These are phyloP conservation scores for Piprites chloris DNA, from an alignment of 2,113 vertebrate genomes.

Conservation along the genomic window DNA sequence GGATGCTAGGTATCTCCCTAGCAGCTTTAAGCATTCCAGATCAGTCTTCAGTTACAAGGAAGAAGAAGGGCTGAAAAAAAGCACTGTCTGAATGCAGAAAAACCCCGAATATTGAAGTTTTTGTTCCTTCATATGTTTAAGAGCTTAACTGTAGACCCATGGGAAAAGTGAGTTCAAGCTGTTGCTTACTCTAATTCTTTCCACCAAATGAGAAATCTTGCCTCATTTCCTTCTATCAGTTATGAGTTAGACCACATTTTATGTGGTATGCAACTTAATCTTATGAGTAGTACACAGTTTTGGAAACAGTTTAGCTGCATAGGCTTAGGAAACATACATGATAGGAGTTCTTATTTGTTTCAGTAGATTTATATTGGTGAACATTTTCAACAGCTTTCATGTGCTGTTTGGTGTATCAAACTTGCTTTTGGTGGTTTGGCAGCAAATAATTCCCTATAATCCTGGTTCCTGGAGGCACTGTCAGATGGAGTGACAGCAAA, in stretches of 20 bases:
- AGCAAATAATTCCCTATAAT: background rate
- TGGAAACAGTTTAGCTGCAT: background rate
- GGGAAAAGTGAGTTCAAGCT: slow-evolving; percentile 6
- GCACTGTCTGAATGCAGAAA: background rate
- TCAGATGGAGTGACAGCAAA: background rate
- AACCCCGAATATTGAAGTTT: background rate
- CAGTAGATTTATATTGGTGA: background rate
- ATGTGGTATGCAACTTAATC: background rate
- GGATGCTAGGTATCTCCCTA: background rate
- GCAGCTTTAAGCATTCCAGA: background rate
- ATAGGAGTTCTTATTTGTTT: background rate
- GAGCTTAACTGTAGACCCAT: background rate
- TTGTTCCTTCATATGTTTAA: background rate
- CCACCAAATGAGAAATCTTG: slow-evolving; percentile 10
- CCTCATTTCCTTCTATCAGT: slow-evolving; percentile 17
- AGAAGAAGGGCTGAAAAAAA: background rate
- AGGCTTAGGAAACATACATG: background rate
- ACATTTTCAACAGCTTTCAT: background rate
- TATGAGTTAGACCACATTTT: background rate
- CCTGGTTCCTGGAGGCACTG: background rate
- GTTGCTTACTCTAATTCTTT: slow-evolving; percentile 28
- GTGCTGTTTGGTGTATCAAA: background rate
- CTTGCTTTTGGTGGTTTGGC: background rate
- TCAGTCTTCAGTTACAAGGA: background rate
- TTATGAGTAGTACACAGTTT: background rate